A percentile compares a stretch with the other conserved stretches of the same genome.
Evolutionary conservation across 2,888 invertebrate genomes (phyloP).

Genomic region (Oxytorus armatus): DNA sequence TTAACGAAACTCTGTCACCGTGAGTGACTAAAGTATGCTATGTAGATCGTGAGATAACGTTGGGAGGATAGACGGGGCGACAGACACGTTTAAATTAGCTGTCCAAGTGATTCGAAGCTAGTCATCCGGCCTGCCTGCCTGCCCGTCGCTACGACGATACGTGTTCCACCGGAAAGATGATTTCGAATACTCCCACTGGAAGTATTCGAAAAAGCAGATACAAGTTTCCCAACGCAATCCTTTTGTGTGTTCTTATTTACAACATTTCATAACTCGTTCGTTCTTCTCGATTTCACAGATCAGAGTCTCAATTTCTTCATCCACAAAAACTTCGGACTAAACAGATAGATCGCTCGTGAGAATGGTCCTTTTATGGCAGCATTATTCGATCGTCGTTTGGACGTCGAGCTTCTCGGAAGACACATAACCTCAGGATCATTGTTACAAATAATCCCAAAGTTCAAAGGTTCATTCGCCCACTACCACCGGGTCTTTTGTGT

Average conservation of each 20-base stretch:
- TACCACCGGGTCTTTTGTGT: not conserved
- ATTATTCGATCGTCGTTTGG: not conserved
- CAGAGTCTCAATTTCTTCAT: not conserved
- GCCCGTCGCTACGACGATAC: not conserved
- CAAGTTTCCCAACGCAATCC: no score
- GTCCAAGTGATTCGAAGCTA: slow-evolving; percentile 16
- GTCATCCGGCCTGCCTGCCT: slow-evolving; percentile 5
- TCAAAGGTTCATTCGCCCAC: not conserved
- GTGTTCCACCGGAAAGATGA: slow-evolving; percentile 15
- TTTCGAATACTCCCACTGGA: not conserved
- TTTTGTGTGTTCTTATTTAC: not conserved
- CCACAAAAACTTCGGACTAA: not conserved
- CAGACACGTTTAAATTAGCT: slow-evolving; percentile 44
- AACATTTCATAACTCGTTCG: not conserved
- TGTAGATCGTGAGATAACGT: not conserved
- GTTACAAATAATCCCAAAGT: no score
- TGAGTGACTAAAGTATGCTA: not conserved
- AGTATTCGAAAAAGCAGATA: no score
- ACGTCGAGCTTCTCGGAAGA: not conserved
- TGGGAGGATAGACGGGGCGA: not conserved
- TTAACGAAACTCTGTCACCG: no score
- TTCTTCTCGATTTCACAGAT: not conserved
- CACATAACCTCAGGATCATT: no score
- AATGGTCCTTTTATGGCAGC: not conserved
- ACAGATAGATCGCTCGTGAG: not conserved